Percentiles rank a stretch among this genome's conserved stretches.
Evolutionary conservation across 2,797 vertebrate species (phyloP).

Genomic region (Ibycter americanus): DNA sequence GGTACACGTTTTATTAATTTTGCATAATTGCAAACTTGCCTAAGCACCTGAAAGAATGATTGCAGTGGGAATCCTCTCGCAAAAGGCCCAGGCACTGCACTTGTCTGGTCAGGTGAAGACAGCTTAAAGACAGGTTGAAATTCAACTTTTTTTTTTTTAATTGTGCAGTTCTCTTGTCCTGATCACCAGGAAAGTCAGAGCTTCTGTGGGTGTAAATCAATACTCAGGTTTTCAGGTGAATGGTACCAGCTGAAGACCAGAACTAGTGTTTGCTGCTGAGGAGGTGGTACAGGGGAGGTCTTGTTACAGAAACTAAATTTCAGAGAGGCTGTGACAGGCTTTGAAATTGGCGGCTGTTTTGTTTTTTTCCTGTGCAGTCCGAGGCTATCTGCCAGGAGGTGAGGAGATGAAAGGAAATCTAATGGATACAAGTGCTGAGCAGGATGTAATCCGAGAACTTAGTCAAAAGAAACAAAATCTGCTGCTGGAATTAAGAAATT

Average conservation of each 20-base stretch:
- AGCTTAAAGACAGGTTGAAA: not conserved
- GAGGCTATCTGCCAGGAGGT: slow-evolving; percentile 92
- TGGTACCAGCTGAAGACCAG: not conserved
- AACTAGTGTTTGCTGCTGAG: not conserved
- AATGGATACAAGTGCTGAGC: slow-evolving; percentile 89
- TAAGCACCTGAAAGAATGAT: not conserved
- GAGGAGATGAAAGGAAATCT: slow-evolving; percentile 90
- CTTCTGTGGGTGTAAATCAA: not conserved
- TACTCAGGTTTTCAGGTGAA: not conserved
- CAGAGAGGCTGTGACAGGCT: not conserved
- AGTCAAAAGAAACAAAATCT: slow-evolving; percentile 95
- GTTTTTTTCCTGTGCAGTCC: slow-evolving; percentile 78
- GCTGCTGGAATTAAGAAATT: slow-evolving; percentile 92
- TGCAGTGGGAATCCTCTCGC: not conserved
- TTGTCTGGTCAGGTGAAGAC: not conserved
- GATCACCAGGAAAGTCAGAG: not conserved
- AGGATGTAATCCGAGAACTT: slow-evolving; percentile 93
- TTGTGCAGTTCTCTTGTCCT: not conserved
- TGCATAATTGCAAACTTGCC: slow-evolving; percentile 9
- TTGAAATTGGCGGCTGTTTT: not conserved
- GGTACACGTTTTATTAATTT: not conserved
- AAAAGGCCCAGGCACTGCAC: not conserved
- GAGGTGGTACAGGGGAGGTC: not conserved
- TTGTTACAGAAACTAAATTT: not conserved
- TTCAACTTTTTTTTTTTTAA: not conserved